Base-by-base conservation (phyloP, 2,113 vertebrate species). In the Oncorhynchus nerka region DNA sequence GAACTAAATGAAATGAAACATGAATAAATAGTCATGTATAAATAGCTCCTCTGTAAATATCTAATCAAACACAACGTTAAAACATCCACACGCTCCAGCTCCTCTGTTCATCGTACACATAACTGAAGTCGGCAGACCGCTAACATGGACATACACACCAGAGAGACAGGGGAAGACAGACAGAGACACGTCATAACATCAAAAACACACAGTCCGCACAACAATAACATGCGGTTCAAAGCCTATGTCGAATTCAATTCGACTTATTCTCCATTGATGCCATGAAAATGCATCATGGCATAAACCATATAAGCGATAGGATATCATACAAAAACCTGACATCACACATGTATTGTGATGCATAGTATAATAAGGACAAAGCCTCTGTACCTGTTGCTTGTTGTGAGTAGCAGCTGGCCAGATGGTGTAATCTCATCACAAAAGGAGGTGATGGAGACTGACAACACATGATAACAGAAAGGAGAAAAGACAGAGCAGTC, bases 321-420 rank as follows among this genome's bases (percentile, higher is more conserved):
- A 26, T 8, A n/a, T 19, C 15, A 30, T 34, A 59, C 39, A 9
- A 67, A 66, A 79, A 72, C 8, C 24, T 45, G 34, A 19, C 64
- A 75, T 78, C 48, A 70, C 66, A 55, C n/a, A 66, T 73, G 79
- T 76, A 79, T 80, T 75, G 66, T 28, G 70, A 66, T 20, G 45
- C 24, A 88, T 87, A 79, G 75, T 73, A 70, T 55, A 51, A 26
- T 30, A 22, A 24, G 68, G 83, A 75, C 75, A 62, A 84, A 83
- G 74, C 72, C 70, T 78, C 74, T 80, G 79, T 91, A 94, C 93
- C 93, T 94, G 93, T 94, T 93, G 93, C 88, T 73, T 81, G 74
- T 73, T 81, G 75, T 62, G 55, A 86, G 84, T 82, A 78, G 76
- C 74, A 77, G 75, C 32, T 79, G 80, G 69, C 30, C 76, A 79